Evolutionary conservation across 2,113 vertebrate species (phyloP), one percentile per base, ranked within the genome.

Genomic region (Collichthys lucidus): DNA sequence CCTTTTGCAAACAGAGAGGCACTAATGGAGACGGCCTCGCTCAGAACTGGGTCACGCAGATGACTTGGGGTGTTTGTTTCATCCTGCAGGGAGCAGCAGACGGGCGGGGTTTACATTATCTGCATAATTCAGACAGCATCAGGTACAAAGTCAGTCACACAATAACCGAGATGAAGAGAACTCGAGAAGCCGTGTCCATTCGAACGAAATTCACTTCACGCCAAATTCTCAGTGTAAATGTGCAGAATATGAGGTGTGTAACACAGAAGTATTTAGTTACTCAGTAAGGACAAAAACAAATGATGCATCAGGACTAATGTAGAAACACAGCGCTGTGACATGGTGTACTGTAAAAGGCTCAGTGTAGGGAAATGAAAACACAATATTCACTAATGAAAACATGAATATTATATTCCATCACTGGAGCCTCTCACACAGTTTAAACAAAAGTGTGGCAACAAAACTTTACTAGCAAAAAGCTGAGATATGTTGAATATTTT

Each of bases 31-130:
- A 67, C n/a, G 29, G 67, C 53, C 76, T 53, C 29, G 0, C 42
- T 17, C 9, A 56, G 53, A 77, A 76, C 4, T 74, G 61, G 83
- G 72, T 80, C 77, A 22, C n/a, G 5, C 70, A 67, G 60, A 78
- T 75, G 12, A 53, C 60, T 66, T 2, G 3, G 40, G 53, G 62
- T 55, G 74, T 77, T 86, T 68, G 82, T 77, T 87, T 82, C 55
- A 72, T 44, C 14, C 53, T 26, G 53, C 40, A 5, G 62, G 29
- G 62, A 31, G 52, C 4, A 0, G 53, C 46, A 62, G 67, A 44
- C 26, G 78, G 81, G 80, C 50, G 68, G 71, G 57, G n/a, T 76
- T 86, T 62, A 88, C 31, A 60, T n/a, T n/a, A 62, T 60, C 64
- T 31, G 64, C 50, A 46, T 46, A 44, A 53, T 64, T 68, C 50